phyloP scores from a whole-genome alignment of 2,797 vertebrate species.

The Pithecia hirsuta region DNA sequence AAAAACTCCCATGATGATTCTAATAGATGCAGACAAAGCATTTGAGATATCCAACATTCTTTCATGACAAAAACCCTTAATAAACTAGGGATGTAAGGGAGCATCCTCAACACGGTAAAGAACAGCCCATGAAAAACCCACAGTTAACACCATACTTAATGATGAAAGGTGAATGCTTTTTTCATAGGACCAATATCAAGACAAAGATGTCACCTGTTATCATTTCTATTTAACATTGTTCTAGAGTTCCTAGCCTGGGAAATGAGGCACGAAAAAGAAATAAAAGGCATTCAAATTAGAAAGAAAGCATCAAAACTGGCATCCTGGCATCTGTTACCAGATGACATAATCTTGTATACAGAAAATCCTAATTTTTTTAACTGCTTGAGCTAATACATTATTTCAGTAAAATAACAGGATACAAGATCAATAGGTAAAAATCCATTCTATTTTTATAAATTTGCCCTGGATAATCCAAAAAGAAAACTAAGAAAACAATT shows the following conservation, averaged over 20 bases:
- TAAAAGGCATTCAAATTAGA: not conserved
- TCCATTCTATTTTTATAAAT: not conserved
- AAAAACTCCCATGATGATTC: not conserved
- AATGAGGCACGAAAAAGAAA: not conserved
- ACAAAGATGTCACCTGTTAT: not conserved
- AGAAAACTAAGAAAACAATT: constrained; percentile 5
- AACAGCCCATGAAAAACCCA: not conserved
- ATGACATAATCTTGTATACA: not conserved
- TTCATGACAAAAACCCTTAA: not conserved
- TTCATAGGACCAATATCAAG: not conserved
- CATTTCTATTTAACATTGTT: not conserved
- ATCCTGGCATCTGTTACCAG: not conserved
- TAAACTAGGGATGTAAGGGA: not conserved
- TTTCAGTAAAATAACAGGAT: not conserved
- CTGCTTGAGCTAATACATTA: not conserved
- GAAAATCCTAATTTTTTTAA: not conserved
- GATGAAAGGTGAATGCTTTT: not conserved
- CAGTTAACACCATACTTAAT: not conserved
- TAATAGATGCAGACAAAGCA: not conserved
- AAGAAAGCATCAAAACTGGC: not conserved
- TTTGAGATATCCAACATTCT: not conserved
- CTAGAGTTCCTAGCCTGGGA: not conserved
- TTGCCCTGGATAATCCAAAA: not conserved
- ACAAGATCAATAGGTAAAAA: not conserved
- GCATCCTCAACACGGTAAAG: not conserved